phyloP scores from a whole-genome alignment of 1,140 invertebrate species.

The Contarinia nasturtii region DNA sequence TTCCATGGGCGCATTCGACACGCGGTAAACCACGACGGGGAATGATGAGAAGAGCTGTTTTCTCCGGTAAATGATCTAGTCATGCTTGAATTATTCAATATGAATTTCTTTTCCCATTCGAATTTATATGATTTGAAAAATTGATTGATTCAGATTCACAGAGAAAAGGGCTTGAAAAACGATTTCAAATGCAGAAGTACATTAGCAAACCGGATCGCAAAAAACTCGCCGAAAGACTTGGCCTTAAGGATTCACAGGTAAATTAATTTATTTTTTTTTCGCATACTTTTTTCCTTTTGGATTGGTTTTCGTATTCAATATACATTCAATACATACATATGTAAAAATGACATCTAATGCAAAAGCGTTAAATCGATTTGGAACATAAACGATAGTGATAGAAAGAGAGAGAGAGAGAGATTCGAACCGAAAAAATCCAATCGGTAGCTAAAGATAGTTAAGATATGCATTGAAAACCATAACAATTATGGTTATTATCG shows the following conservation, averaged over 20 bases:
- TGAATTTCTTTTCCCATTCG: not conserved
- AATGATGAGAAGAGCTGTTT: constrained; percentile 86
- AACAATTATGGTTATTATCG: not conserved
- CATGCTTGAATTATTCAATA: not conserved
- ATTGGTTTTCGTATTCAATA: not conserved
- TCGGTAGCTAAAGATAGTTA: not conserved
- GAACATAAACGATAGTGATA: not conserved
- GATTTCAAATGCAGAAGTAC: constrained; percentile 95
- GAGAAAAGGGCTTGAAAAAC: constrained; percentile 78
- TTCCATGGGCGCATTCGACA: constrained; percentile 61
- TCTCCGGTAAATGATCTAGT: constrained; percentile 23
- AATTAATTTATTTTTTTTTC: constrained; percentile 8
- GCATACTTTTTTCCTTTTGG: not conserved
- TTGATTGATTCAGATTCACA: constrained; percentile 66
- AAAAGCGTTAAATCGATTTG: constrained; percentile 1
- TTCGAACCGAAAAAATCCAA: not conserved
- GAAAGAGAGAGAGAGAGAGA: not conserved
- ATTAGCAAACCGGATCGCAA: constrained; percentile 94
- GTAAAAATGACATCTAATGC: not conserved
- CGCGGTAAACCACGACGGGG: constrained; percentile 71
- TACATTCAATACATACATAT: too few species aligned
- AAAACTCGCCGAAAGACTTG: constrained; percentile 86
- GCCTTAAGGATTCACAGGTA: constrained; percentile 87
- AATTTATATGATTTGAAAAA: too few species aligned
- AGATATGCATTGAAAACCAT: too few species aligned